Percentiles rank a stretch among this genome's conserved stretches.
Evolutionary conservation across 2,797 vertebrate species (phyloP).

Genomic region (Spinibarbus caldwelli): DNA sequence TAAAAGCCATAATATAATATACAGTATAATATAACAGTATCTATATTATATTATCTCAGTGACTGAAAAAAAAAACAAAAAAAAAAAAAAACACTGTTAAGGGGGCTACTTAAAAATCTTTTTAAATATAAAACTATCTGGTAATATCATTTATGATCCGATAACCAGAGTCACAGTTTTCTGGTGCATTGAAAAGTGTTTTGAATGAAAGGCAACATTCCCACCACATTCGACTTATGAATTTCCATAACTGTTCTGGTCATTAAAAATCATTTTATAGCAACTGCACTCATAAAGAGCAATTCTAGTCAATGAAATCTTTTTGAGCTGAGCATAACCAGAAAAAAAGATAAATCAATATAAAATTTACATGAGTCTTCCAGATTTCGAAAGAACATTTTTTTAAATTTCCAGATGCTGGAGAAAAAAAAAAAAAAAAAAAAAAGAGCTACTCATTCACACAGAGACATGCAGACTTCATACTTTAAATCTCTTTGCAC

Average conservation of each 20-base stretch:
- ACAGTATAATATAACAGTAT: too few species aligned
- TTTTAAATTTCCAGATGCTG: not conserved
- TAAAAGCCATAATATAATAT: not conserved
- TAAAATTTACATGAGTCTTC: not conserved
- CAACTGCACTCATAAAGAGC: not conserved
- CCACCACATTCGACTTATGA: not conserved
- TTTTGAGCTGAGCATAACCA: not conserved
- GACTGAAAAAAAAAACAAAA: not conserved
- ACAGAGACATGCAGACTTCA: not conserved
- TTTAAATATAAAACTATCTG: not conserved
- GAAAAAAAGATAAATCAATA: not conserved
- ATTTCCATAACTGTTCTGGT: not conserved
- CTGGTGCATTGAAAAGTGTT: not conserved
- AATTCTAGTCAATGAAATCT: not conserved
- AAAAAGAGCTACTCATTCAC: not conserved
- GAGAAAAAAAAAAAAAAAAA: too few species aligned
- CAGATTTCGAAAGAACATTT: not conserved
- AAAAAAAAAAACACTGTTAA: not conserved
- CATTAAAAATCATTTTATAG: not conserved
- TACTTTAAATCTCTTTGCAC: not conserved
- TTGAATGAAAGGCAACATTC: not conserved
- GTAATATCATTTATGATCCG: not conserved
- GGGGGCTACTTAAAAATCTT: not conserved
- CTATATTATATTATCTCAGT: not conserved
- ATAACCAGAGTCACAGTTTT: not conserved